phyloP scores from a whole-genome alignment of 2,113 vertebrate genomes.

The Hirundichthys speculiger region DNA sequence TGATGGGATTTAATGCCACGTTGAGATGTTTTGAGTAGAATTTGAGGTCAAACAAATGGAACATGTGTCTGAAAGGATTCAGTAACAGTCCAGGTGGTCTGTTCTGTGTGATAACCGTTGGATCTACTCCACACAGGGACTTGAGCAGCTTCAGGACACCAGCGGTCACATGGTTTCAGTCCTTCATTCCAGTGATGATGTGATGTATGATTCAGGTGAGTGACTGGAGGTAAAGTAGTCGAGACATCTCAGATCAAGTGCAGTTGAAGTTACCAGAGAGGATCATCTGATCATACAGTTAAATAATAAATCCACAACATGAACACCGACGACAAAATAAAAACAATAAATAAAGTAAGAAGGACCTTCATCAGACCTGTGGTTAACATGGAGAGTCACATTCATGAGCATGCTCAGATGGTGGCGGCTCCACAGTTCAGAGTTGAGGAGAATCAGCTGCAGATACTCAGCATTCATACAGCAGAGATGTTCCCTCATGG shows the following conservation, averaged over 20 bases:
- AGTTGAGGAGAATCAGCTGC: neutral
- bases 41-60: too few species aligned
- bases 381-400: neutral
- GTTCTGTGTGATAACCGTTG: too few species aligned
- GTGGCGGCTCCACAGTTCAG: neutral
- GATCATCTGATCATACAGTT: neutral
- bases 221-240: neutral
- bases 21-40: too few species aligned
- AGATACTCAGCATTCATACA: neutral
- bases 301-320: neutral
- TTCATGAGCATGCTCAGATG: slow-evolving; percentile 5
- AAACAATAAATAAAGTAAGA: slow-evolving; percentile 11
- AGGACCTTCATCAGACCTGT: slow-evolving; percentile 3
- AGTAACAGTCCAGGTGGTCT: too few species aligned
- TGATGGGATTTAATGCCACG: too few species aligned
- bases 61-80: too few species aligned
- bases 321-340: neutral
- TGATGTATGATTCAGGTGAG: too few species aligned
- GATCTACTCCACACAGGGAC: too few species aligned
- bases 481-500: neutral
- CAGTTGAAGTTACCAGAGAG: neutral
- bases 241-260: slow-evolving; percentile 13
- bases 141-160: too few species aligned
- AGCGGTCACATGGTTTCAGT: too few species aligned
- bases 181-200: too few species aligned